A percentile compares a stretch with the other conserved stretches of the same genome.
Conservation (phyloP, 2,113 vertebrate genomes). For the Hiodon tergisus region DNA sequence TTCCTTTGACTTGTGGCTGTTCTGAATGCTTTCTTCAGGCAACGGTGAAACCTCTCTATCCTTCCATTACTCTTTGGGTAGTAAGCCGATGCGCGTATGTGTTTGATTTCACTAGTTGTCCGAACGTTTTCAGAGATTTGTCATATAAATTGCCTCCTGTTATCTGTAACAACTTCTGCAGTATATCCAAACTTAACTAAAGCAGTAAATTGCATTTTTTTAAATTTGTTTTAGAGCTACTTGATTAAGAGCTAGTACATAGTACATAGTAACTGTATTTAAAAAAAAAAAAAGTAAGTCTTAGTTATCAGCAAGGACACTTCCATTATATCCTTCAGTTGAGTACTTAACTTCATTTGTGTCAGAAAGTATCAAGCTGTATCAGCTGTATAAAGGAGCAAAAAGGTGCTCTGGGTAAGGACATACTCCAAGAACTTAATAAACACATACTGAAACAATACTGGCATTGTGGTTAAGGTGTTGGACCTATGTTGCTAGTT, state of each 20-base stretch:
- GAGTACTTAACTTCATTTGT: not conserved
- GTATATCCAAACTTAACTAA: too few species aligned
- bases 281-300: too few species aligned
- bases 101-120: conserved; percentile 9
- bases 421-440: too few species aligned
- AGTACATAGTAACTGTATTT: not conserved
- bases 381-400: conserved; percentile 4
- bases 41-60: conserved; percentile 20
- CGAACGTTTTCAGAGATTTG: conserved; percentile 1
- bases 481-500: too few species aligned
- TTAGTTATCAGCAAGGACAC: not conserved
- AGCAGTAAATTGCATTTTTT: too few species aligned
- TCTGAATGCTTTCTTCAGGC: conserved; percentile 24
- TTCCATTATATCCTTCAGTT: not conserved
- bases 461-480: too few species aligned
- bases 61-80: conserved; percentile 24
- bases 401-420: not conserved
- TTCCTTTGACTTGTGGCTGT: conserved; percentile 15
- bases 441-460: too few species aligned
- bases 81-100: conserved; percentile 17
- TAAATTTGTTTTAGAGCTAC: too few species aligned
- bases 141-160: conserved; percentile 4
- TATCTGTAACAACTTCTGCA: not conserved
- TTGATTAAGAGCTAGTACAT: too few species aligned
- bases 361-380: not conserved